Percentiles rank a stretch among this genome's conserved stretches.
Conservation (phyloP, 1,140 invertebrate genomes). For the Centruroides vittatus region DNA sequence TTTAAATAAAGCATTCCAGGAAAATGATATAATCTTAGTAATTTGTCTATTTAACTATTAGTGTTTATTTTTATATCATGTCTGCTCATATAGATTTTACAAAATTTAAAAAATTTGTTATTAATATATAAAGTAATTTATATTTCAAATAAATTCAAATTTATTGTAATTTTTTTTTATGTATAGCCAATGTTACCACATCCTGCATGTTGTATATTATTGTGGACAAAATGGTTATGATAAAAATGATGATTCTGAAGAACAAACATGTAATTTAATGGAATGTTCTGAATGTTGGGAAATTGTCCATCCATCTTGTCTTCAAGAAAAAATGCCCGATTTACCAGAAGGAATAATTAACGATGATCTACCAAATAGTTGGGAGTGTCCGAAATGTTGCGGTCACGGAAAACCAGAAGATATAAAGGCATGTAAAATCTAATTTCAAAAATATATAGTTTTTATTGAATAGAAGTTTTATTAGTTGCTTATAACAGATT, state of each 20-base stretch:
- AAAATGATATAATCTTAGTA: too few species aligned
- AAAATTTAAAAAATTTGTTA: too few species aligned
- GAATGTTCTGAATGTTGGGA: constrained; percentile 82
- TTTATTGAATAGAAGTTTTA: too few species aligned
- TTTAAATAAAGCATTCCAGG: too few species aligned
- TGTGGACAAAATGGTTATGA: constrained; percentile 79
- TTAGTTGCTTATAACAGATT: too few species aligned
- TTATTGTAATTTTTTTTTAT: background rate
- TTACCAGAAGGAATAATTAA: constrained; percentile 40
- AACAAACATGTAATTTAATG: constrained; percentile 34
- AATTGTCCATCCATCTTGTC: constrained; percentile 75
- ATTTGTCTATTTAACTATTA: too few species aligned
- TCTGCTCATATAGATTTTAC: too few species aligned
- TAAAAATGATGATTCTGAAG: constrained; percentile 6
- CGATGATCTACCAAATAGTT: constrained; percentile 88
- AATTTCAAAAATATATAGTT: background rate
- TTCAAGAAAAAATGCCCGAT: constrained; percentile 28
- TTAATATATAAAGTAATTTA: too few species aligned
- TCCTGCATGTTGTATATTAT: constrained; percentile 69
- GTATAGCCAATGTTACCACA: constrained; percentile 67
- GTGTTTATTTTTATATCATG: too few species aligned
- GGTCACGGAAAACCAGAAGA: background rate
- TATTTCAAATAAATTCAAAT: too few species aligned
- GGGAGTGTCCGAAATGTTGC: constrained; percentile 82
- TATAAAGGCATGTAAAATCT: background rate